phyloP scores from a whole-genome alignment of 2,113 vertebrate species.

The Canis aureus region DNA sequence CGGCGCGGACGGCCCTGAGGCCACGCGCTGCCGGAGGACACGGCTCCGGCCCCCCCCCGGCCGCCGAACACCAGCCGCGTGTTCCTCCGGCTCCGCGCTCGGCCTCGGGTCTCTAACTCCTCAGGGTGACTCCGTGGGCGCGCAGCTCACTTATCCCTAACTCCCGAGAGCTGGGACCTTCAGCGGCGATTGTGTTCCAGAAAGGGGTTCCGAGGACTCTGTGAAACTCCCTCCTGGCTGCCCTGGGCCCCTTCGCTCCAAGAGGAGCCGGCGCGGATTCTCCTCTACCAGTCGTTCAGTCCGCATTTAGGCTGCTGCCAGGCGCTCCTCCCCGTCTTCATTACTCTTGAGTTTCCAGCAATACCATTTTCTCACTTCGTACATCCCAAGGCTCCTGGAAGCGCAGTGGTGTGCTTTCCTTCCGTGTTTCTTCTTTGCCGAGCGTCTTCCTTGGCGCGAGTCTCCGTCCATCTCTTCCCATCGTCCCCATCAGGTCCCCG shows the following conservation, averaged over 20 bases:
- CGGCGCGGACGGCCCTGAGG: not conserved
- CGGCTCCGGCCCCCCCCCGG: rapidly evolving
- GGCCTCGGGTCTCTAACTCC: rapidly evolving
- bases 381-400: not conserved
- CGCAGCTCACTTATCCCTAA: not conserved
- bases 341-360: not conserved
- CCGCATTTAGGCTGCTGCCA: not conserved
- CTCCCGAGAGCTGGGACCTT: not conserved
- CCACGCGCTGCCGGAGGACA: too few species aligned
- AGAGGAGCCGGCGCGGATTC: not conserved
- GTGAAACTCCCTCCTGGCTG: not conserved
- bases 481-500: not conserved
- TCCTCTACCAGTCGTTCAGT: not conserved
- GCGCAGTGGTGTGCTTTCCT: not conserved
- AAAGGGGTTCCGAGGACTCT: not conserved
- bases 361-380: not conserved
- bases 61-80: too few species aligned
- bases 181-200: not conserved
- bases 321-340: not conserved
- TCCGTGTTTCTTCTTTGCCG: not conserved
- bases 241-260: not conserved
- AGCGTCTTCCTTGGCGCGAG: not conserved
- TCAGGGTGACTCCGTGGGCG: not conserved
- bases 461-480: not conserved
- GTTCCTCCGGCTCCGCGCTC: rapidly evolving